phyloP scores from a whole-genome alignment of 2,888 invertebrate species.

The Poecilus cupreus region DNA sequence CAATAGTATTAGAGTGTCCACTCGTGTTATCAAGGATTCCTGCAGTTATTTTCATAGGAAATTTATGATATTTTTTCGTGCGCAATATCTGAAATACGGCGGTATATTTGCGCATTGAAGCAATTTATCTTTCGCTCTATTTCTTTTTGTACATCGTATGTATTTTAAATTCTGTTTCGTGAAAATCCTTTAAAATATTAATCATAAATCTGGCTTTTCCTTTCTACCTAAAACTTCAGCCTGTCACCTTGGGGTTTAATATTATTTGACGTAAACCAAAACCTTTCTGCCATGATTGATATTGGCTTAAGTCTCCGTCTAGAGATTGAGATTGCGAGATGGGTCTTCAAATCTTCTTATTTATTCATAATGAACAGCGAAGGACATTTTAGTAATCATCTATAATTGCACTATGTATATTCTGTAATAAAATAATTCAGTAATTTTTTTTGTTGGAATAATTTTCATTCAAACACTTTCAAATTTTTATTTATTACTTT shows the following conservation, averaged over 20 bases:
- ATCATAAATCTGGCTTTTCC: slow-evolving; percentile 18
- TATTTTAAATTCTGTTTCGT: background rate
- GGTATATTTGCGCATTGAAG: background rate
- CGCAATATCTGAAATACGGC: background rate
- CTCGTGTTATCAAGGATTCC: background rate
- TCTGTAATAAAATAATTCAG: too few species aligned
- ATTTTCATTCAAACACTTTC: too few species aligned
- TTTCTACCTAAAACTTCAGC: background rate
- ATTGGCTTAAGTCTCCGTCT: background rate
- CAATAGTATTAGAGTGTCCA: too few species aligned
- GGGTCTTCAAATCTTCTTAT: too few species aligned
- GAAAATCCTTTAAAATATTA: slow-evolving; percentile 31
- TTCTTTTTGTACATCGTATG: background rate
- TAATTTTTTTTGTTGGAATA: too few species aligned
- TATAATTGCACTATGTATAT: too few species aligned
- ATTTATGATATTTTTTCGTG: background rate
- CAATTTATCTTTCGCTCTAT: background rate
- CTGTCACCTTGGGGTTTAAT: slow-evolving; percentile 19
- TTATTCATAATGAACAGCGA: too few species aligned
- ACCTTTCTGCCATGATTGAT: background rate
- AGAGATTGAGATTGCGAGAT: background rate
- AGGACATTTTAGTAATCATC: too few species aligned
- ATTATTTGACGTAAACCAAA: slow-evolving; percentile 19
- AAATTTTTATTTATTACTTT: too few species aligned
- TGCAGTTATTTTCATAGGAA: background rate